A percentile compares a stretch with the other conserved stretches of the same genome.
Conservation (phyloP, 1,140 invertebrate species). For the Babylonia areolata region DNA sequence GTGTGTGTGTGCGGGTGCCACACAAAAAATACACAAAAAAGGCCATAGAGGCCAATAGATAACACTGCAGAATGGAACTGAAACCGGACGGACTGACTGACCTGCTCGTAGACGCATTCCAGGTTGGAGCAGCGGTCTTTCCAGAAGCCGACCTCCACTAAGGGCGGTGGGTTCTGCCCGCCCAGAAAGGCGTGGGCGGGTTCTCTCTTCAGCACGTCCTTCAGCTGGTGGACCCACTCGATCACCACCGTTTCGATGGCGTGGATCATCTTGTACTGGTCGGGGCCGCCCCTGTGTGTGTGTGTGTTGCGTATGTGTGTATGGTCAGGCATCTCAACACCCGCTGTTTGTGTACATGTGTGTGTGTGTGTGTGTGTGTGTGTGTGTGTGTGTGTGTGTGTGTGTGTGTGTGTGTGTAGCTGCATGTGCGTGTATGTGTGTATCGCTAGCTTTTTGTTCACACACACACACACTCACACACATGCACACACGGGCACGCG, state of each 20-base stretch:
- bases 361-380: not conserved
- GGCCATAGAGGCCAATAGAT: too few relatives aligned
- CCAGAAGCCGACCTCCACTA: slow-evolving; percentile 88
- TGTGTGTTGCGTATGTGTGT: too few relatives aligned
- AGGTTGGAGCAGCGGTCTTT: slow-evolving; percentile 85
- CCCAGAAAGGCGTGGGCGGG: slow-evolving; percentile 86
- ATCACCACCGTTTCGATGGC: slow-evolving; percentile 95
- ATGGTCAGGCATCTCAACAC: too few relatives aligned
- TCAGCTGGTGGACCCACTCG: slow-evolving; percentile 95
- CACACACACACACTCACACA: too few relatives aligned
- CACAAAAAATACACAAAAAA: too few relatives aligned
- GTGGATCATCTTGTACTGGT: slow-evolving; percentile 90
- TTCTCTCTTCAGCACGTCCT: slow-evolving; percentile 92
- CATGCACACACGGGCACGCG: too few relatives aligned
- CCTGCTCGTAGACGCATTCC: slow-evolving; percentile 92
- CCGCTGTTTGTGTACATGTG: too few relatives aligned
- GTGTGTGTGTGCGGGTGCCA: too few relatives aligned
- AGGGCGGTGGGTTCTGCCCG: slow-evolving; percentile 87
- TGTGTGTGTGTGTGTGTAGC: slow-evolving; percentile 16
- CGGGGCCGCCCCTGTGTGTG: slow-evolving; percentile 40
- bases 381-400: not conserved
- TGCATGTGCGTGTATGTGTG: slow-evolving; percentile 25
- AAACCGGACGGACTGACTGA: too few relatives aligned
- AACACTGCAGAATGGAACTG: too few relatives aligned
- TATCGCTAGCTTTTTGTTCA: too few relatives aligned